Percentiles rank a stretch among this genome's conserved stretches.
These are phyloP conservation scores for Tortrix viridana DNA, from an alignment of 2,888 invertebrate genomes.

Conservation along the genomic window DNA sequence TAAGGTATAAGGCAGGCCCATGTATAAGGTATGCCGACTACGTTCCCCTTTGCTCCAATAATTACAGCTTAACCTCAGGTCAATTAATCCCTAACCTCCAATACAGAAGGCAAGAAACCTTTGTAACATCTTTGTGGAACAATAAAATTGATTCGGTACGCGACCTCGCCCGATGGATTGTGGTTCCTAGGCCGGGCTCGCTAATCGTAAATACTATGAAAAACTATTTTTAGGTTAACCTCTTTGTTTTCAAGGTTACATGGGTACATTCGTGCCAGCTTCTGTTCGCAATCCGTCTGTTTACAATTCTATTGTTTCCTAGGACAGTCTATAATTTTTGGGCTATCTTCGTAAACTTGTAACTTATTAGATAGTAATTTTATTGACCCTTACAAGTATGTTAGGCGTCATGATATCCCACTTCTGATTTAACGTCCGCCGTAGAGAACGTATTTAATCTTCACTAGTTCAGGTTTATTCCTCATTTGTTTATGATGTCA, in stretches of 20 bases:
- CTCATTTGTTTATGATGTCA: too few relatives aligned
- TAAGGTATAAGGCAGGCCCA: too few relatives aligned
- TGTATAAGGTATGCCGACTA: too few relatives aligned
- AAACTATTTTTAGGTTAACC: constrained; percentile 41
- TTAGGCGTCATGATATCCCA: not conserved
- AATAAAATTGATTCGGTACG: constrained; percentile 41
- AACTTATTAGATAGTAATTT: not conserved
- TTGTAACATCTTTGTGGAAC: not conserved
- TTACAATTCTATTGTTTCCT: too few relatives aligned
- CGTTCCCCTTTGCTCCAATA: too few relatives aligned
- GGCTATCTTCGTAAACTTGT: too few relatives aligned
- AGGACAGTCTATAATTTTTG: too few relatives aligned
- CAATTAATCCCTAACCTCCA: not conserved
- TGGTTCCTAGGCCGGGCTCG: constrained; percentile 29
- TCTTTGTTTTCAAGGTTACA: constrained; percentile 25
- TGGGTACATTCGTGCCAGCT: not conserved
- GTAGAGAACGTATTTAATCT: too few relatives aligned
- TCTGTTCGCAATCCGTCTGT: too few relatives aligned
- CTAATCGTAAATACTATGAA: constrained; percentile 41
- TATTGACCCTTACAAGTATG: not conserved
- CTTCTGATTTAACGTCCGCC: not conserved
- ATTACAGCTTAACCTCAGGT: too few relatives aligned
- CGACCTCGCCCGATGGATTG: constrained; percentile 33
- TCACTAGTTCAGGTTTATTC: too few relatives aligned
- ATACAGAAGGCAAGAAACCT: not conserved